A percentile compares a stretch with the other conserved stretches of the same genome.
Conservation (phyloP, 2,113 vertebrate species). For the Anolis sagrei region DNA sequence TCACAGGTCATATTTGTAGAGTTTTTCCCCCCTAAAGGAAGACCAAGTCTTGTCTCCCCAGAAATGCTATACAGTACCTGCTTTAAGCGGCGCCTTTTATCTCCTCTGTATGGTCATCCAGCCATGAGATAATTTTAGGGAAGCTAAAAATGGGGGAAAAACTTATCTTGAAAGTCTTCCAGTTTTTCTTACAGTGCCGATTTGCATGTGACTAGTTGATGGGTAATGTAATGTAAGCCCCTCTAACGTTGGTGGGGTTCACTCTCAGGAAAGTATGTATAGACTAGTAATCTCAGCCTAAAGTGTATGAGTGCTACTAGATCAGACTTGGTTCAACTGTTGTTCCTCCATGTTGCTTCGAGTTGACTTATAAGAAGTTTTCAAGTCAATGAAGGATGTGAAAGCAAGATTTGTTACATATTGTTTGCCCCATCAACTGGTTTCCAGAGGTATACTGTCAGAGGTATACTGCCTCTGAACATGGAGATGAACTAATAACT, state of each 20-base stretch:
- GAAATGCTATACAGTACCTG: background rate
- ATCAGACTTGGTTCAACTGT: background rate
- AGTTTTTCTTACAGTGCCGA: background rate
- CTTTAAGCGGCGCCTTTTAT: background rate
- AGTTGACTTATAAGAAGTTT: background rate
- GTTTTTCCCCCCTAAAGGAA: background rate
- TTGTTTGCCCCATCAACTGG: background rate
- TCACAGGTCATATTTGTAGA: background rate
- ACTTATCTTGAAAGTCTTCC: background rate
- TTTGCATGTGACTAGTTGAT: background rate
- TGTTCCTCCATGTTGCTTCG: background rate
- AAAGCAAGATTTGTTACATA: background rate
- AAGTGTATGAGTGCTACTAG: background rate
- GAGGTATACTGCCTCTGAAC: background rate
- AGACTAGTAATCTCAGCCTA: background rate
- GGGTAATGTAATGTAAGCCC: background rate
- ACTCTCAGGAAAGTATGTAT: background rate
- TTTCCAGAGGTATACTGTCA: background rate
- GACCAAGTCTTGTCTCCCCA: background rate
- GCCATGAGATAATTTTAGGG: background rate
- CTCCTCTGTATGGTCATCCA: background rate
- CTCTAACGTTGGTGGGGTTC: background rate
- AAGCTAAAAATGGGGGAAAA: background rate
- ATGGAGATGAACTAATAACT: background rate
- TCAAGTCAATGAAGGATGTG: background rate